Base-by-base conservation (phyloP, 2,797 vertebrate species). In the Zalophus californianus region DNA sequence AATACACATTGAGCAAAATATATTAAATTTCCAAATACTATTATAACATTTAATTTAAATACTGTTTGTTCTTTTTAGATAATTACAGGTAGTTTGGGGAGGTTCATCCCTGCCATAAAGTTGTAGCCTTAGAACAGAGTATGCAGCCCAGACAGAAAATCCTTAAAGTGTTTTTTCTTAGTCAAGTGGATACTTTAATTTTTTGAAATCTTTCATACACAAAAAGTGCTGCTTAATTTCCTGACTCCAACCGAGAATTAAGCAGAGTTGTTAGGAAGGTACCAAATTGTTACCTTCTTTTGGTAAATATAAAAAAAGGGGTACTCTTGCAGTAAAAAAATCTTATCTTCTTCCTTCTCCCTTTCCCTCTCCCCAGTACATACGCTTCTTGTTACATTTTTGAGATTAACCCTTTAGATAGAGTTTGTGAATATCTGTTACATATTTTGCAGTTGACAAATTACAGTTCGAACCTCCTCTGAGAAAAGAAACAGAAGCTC, bases 401-500 rank as follows among this genome's bases (percentile, higher is more conserved):
- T 29, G 16, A 90, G 38, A 60, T 70, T 60, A 90, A 52, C 50
- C 82, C 60, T 60, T 32, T 86, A 94, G 72, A 89, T 68, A n/a
- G 52, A 86, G 35, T 91, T 88, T 93, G 25, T 90, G 60, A 77
- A 38, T 93, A 85, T 92, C 29, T 97, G 16, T 95, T 97, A 73
- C 62, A 0, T 97, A 82, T 98, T 97, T 98, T 98, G 38, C 98
- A 99, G 99, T 99, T 97, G 99, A 99, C 98, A 99, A 99, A 98
- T 98, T 99, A 97, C 99, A 99, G 94, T 99, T 99, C 98, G 99
- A 99, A 97, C 99, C 99, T 29, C 99, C 99, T 5, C 98, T 99
- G 15, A 98, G 99, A 98, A 99, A 99, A 98, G 99, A 99, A 98
- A 99, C 99, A 0, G 99, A 99, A 98, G 99, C 99, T 97, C 99